phyloP scores from a whole-genome alignment of 2,888 invertebrate species.

The Nomada flava region DNA sequence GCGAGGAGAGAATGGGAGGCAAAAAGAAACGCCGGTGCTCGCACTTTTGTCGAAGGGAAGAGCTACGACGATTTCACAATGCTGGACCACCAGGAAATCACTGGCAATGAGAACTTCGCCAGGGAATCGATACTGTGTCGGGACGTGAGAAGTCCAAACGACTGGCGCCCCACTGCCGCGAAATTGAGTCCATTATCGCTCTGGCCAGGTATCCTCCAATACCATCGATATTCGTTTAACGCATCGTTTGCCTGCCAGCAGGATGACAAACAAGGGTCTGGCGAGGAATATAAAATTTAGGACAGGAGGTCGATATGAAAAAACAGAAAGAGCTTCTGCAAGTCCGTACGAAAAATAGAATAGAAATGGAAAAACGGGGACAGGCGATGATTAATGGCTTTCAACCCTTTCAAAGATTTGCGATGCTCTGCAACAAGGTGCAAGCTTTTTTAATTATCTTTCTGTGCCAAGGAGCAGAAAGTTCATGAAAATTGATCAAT shows the following conservation, averaged over 20 bases:
- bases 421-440: too few species aligned
- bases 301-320: constrained; percentile 21
- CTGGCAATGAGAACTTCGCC: constrained; percentile 47
- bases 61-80: constrained; percentile 63
- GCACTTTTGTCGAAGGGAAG: constrained; percentile 37
- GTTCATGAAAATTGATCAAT: too few species aligned
- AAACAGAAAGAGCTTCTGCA: background rate
- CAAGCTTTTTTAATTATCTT: too few species aligned
- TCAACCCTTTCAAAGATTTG: constrained; percentile 1
- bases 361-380: constrained; percentile 8
- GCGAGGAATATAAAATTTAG: constrained; percentile 70
- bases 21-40: constrained; percentile 18
- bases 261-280: constrained; percentile 70
- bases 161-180: constrained; percentile 68
- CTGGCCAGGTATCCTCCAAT: constrained; percentile 72
- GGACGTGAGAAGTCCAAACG: constrained; percentile 65
- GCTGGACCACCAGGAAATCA: constrained; percentile 68
- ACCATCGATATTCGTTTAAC: constrained; percentile 78
- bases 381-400: constrained; percentile 41
- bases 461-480: too few species aligned
- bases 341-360: constrained; percentile 7
- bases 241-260: constrained; percentile 70
- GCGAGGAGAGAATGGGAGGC: constrained; percentile 12
- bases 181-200: constrained; percentile 77
- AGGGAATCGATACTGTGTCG: constrained; percentile 71